Percentiles rank a stretch among this genome's conserved stretches.
phyloP scores from a whole-genome alignment of 2,113 vertebrate species.

The Seriola dumerili region DNA sequence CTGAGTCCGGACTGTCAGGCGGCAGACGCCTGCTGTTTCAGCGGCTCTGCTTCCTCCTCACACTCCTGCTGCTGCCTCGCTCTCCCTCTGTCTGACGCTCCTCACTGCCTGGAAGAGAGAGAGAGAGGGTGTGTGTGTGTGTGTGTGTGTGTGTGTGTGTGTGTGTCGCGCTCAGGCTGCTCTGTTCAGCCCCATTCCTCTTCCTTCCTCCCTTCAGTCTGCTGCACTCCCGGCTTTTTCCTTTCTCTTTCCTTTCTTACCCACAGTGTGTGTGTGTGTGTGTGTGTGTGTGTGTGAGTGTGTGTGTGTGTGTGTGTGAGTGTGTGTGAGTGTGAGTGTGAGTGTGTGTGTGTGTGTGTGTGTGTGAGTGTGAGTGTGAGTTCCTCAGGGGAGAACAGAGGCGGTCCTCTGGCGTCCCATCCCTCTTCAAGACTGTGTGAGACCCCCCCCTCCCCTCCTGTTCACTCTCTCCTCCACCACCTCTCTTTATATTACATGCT shows the following conservation, averaged over 20 bases:
- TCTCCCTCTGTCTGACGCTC: slow-evolving; percentile 26
- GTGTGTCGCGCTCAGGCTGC: slow-evolving; percentile 63
- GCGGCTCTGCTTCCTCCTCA: slow-evolving; percentile 41
- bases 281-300: slow-evolving; percentile 17
- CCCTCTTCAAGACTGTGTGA: slow-evolving; percentile 28
- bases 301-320: slow-evolving; percentile 30
- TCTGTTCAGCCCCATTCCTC: slow-evolving; percentile 57
- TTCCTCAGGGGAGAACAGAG: slow-evolving; percentile 1
- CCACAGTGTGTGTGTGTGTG: slow-evolving; percentile 22
- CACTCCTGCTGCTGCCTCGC: slow-evolving; percentile 21
- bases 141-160: slow-evolving; percentile 30
- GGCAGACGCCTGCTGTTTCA: slow-evolving; percentile 3
- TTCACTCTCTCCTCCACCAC: slow-evolving; percentile 11
- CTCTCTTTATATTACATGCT: slow-evolving; percentile 30
- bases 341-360: slow-evolving; percentile 12
- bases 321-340: slow-evolving; percentile 10
- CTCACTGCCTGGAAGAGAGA: slow-evolving; percentile 3
- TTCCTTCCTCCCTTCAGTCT: slow-evolving; percentile 53
- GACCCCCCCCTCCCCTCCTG: neutral
- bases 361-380: too few relatives aligned
- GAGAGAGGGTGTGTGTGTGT: slow-evolving; percentile 8
- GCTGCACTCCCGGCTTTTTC: slow-evolving; percentile 36
- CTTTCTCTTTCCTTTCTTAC: slow-evolving; percentile 15
- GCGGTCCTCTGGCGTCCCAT: slow-evolving; percentile 17
- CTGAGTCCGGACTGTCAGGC: slow-evolving; percentile 44